Evolutionary conservation across 2,797 vertebrate species (phyloP), one percentile per base, ranked within the genome.

Genomic region (Heterohyrax brucei): DNA sequence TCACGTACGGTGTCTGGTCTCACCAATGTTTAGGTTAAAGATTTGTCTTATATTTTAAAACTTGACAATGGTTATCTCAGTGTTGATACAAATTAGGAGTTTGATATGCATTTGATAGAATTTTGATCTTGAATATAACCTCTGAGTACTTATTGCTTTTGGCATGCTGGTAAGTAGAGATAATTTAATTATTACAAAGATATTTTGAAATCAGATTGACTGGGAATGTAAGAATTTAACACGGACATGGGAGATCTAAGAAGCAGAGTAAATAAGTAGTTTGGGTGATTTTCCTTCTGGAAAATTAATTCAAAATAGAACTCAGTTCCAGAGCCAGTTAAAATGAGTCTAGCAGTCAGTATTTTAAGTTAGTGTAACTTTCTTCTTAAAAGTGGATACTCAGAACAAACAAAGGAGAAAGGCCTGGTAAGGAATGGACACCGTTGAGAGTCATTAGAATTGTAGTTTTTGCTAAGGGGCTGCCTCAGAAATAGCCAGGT

Each of bases 191-290:
- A 90, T 82, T 44, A 79, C 33, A 83, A 24, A n/a, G 24, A 44
- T 33, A 28, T 10, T 10, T 89, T 89, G 85, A 79, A 90, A 83
- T 95, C 50, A 8, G 50, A 53, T 53, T 53, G 85, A 87, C 21
- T 39, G 83, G 95, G 77, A 61, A 80, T 87, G 48, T 87, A 61
- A 88, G 10, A 66, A 56, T 85, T 89, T 87, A 22, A 92, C 68
- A 68, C 66, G 56, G 87, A 61, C 1, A 0, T 80, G 30, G 76
- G 85, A 86, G 73, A 84, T 62, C 77, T 73, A 89, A 33, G 77
- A 80, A 93, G 48, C 46, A 76, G 61, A 14, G 7, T 48, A 81
- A 84, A 59, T 80, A 89, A 59, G 50, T 77, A 61, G 10, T 73
- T 84, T 48, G 6, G 22, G 30, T 66, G 22, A 83, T 33, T 30